Conservation (phyloP, 1,140 invertebrate genomes). For the Neodiprion virginianus region DNA sequence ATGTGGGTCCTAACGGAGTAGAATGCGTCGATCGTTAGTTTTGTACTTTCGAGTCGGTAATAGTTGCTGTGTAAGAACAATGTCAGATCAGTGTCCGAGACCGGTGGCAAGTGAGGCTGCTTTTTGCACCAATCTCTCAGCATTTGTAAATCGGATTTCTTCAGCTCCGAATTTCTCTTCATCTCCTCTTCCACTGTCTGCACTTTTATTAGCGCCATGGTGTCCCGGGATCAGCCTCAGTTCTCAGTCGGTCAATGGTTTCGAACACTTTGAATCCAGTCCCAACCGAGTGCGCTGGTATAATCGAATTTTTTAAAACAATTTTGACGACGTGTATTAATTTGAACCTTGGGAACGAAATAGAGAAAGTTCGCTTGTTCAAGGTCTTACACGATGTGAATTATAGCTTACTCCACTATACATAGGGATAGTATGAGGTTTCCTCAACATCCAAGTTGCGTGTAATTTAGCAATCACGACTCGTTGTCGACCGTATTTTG, state of each 20-base stretch:
- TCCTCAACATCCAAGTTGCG: too few relatives aligned
- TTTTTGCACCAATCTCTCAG: conserved; percentile 66
- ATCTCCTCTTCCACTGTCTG: conserved; percentile 62
- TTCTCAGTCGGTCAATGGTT: not conserved
- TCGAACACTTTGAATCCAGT: too few relatives aligned
- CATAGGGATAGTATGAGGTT: too few relatives aligned
- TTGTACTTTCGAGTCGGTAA: conserved; percentile 65
- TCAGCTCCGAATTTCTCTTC: conserved; percentile 62
- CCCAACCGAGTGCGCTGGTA: too few relatives aligned
- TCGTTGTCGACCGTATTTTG: too few relatives aligned
- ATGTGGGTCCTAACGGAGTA: conserved; percentile 66
- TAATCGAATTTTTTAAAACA: too few relatives aligned
- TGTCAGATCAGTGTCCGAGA: conserved; percentile 63
- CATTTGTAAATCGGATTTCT: conserved; percentile 61
- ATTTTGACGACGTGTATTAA: too few relatives aligned
- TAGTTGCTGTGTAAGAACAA: conserved; percentile 68
- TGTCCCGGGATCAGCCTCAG: not conserved
- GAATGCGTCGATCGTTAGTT: conserved; percentile 67
- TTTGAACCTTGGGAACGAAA: too few relatives aligned
- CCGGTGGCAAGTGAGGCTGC: conserved; percentile 67
- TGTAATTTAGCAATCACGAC: too few relatives aligned
- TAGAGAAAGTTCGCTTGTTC: too few relatives aligned
- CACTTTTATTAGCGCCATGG: not conserved
- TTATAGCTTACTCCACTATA: too few relatives aligned
- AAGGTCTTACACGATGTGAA: too few relatives aligned